Percentiles rank a stretch among this genome's conserved stretches.
Evolutionary conservation across 2,888 invertebrate genomes (phyloP).

Genomic region (Microctonus hyperodae): DNA sequence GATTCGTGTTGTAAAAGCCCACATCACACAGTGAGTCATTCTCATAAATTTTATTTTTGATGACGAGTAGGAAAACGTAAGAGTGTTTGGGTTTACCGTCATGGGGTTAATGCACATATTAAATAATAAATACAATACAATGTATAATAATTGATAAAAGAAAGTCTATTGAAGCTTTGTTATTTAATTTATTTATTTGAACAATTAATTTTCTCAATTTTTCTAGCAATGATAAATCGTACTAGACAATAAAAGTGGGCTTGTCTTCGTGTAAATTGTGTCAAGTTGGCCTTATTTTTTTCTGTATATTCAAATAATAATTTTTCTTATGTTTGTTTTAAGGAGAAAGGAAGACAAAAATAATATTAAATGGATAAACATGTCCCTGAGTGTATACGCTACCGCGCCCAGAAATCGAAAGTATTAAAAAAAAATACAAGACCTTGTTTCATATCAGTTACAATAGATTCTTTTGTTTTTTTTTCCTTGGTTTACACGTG

Average conservation of each 20-base stretch:
- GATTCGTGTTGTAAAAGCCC: not conserved
- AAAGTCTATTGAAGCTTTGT: not conserved
- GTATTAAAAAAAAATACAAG: not conserved
- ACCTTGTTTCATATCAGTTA: constrained; percentile 8
- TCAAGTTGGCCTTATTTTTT: not conserved
- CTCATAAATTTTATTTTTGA: not conserved
- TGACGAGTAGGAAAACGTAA: not conserved
- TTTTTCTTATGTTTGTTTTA: not conserved
- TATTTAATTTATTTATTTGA: not conserved
- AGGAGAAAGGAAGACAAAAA: not conserved
- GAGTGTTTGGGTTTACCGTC: not conserved
- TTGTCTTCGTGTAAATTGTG: not conserved
- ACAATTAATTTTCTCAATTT: not conserved
- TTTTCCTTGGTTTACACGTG: not conserved
- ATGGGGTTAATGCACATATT: not conserved
- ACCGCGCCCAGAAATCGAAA: constrained; percentile 19
- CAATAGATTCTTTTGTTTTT: constrained; percentile 11
- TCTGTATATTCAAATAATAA: not conserved
- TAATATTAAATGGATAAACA: constrained; percentile 1
- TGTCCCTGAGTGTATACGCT: constrained; percentile 9
- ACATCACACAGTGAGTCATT: constrained; percentile 10
- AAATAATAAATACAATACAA: not conserved
- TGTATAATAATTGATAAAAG: too few species aligned
- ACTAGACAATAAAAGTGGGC: not conserved
- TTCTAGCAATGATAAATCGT: not conserved